Percentiles rank a stretch among this genome's conserved stretches.
Conservation (phyloP, 2,888 invertebrate genomes). For the Serripes groenlandicus region DNA sequence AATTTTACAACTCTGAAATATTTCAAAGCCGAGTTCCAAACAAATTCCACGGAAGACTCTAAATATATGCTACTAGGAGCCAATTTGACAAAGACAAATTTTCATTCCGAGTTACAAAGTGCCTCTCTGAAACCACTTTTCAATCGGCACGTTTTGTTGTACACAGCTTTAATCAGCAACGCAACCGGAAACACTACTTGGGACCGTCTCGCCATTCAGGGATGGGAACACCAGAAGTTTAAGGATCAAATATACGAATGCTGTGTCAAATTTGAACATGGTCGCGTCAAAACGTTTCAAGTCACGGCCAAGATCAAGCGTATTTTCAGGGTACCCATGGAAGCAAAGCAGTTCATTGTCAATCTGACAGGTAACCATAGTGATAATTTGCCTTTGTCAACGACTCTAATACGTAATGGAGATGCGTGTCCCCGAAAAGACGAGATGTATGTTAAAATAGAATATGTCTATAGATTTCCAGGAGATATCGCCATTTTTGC, state of each 20-base stretch:
- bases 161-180: conserved; percentile 1
- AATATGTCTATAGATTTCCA: neutral
- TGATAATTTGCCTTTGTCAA: no score
- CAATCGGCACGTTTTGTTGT: no score
- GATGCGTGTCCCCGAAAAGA: neutral
- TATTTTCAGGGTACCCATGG: neutral
- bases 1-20: no score
- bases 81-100: no score
- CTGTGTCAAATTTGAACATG: neutral
- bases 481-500: conserved; percentile 2
- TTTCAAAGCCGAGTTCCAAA: no score
- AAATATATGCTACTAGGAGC: no score
- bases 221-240: neutral
- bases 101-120: no score
- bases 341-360: neutral
- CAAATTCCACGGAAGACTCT: no score
- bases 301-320: no score
- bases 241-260: neutral
- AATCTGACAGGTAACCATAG: neutral
- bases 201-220: conserved; percentile 10
- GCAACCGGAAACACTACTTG: neutral
- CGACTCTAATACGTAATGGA: no score
- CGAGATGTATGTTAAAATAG: neutral
- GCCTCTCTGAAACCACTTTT: no score
- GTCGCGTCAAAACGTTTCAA: neutral